Conservation (phyloP, 2,888 invertebrate genomes). For the Apodemia zela region DNA sequence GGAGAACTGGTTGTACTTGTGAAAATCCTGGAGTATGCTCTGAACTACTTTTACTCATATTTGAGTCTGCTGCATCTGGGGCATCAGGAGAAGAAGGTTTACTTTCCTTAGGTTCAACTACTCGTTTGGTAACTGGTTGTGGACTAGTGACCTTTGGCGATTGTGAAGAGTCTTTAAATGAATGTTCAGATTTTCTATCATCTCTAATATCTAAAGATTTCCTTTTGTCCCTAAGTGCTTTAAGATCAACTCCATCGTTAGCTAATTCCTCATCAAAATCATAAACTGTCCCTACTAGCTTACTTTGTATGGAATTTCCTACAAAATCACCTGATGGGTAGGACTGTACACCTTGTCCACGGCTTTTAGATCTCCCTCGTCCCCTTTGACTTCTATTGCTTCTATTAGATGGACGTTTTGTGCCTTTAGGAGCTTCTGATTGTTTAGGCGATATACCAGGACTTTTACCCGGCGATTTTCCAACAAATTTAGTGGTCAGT, state of each 20-base stretch:
- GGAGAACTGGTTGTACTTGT: conserved; percentile 86
- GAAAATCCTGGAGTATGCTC: conserved; percentile 55
- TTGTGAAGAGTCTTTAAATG: conserved; percentile 77
- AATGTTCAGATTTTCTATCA: conserved; percentile 78
- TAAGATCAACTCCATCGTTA: conserved; percentile 86
- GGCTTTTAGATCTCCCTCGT: conserved; percentile 72
- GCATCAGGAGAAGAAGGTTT: conserved; percentile 53
- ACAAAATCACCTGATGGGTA: conserved; percentile 67
- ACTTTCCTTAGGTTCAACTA: conserved; percentile 37
- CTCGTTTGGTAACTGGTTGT: conserved; percentile 55
- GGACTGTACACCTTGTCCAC: conserved; percentile 49
- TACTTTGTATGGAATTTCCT: conserved; percentile 87
- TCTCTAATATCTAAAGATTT: conserved; percentile 86
- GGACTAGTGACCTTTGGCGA: conserved; percentile 81
- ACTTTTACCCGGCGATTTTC: conserved; percentile 85
- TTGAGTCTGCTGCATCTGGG: conserved; percentile 41
- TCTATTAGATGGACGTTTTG: conserved; percentile 57
- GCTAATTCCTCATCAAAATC: conserved; percentile 92
- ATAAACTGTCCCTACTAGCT: conserved; percentile 92
- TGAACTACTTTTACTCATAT: conserved; percentile 38
- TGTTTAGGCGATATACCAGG: conserved; percentile 86
- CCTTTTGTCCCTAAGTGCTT: conserved; percentile 88
- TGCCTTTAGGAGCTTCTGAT: conserved; percentile 63
- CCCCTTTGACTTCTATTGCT: conserved; percentile 70
- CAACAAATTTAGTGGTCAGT: conserved; percentile 81